A percentile compares a stretch with the other conserved stretches of the same genome.
These are phyloP conservation scores for Pituophis catenifer DNA, from an alignment of 2,113 vertebrate genomes.

Conservation along the genomic window DNA sequence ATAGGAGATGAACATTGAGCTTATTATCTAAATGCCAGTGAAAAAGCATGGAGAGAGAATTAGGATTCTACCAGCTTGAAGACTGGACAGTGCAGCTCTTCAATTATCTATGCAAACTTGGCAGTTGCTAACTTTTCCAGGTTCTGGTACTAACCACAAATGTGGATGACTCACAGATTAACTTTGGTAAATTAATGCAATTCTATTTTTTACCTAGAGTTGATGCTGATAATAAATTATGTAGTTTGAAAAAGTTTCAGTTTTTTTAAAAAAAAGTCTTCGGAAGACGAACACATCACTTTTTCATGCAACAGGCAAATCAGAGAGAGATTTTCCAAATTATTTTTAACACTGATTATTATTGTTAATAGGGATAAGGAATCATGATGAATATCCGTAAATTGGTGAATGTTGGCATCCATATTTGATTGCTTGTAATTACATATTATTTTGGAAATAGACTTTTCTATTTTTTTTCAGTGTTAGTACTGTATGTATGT, in stretches of 20 bases:
- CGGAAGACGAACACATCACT: neutral
- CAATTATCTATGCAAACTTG: neutral
- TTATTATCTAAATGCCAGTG: neutral
- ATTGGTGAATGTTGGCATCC: neutral
- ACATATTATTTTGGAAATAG: neutral
- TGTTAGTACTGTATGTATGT: neutral
- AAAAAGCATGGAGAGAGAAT: neutral
- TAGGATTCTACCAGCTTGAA: neutral
- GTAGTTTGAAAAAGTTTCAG: neutral
- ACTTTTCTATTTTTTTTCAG: neutral
- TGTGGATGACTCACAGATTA: neutral
- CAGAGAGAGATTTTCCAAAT: neutral
- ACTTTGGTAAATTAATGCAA: neutral
- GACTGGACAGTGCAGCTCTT: neutral
- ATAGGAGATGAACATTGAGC: neutral
- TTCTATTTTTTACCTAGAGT: neutral
- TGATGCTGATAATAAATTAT: neutral
- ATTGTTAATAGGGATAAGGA: neutral
- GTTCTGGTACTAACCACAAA: neutral
- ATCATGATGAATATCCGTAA: neutral
- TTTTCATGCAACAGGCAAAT: neutral
- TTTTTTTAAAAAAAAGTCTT: neutral
- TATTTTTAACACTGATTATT: neutral
- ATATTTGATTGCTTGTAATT: neutral
- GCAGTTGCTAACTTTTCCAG: neutral